Conservation (phyloP, 64 coral and sea anemone genomes). For the Pachyseris speciosa region DNA sequence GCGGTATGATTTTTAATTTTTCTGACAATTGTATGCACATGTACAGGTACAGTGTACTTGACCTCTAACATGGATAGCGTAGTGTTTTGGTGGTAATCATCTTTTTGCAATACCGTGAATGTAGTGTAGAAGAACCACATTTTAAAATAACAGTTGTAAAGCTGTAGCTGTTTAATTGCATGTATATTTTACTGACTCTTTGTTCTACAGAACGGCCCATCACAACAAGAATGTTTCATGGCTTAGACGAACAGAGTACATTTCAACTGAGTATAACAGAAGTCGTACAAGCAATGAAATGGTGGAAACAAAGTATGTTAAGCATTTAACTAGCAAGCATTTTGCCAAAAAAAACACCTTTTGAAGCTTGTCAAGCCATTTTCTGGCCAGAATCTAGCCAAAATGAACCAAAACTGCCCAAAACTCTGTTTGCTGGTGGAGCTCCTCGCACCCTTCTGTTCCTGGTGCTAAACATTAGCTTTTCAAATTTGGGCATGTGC, state of each 20-base stretch:
- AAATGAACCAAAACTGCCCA: no score
- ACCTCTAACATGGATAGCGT: no score
- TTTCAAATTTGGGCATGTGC: no score
- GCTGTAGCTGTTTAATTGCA: neutral
- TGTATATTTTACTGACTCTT: neutral
- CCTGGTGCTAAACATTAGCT: no score
- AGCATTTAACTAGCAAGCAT: neutral
- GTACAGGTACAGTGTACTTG: neutral
- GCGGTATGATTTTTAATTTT: constrained; percentile 31
- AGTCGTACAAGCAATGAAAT: constrained; percentile 98
- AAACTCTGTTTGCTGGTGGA: no score
- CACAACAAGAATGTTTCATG: constrained; percentile 99
- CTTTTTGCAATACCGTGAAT: no score
- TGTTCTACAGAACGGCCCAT: constrained; percentile 77
- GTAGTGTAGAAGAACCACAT: no score
- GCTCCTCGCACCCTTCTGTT: no score
- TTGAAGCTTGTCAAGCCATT: no score
- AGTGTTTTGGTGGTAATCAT: no score
- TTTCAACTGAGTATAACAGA: constrained; percentile 97
- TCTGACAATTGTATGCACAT: neutral
- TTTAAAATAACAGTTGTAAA: neutral
- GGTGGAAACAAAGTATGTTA: constrained; percentile 92
- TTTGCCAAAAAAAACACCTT: neutral
- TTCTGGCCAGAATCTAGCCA: no score
- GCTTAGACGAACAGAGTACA: constrained; percentile 97